Percentiles rank a stretch among this genome's conserved stretches.
Evolutionary conservation across 30 jellyfish, hydroid and myxozoan genomes (phyloP).

Genomic region (Aurelia coerulea): DNA sequence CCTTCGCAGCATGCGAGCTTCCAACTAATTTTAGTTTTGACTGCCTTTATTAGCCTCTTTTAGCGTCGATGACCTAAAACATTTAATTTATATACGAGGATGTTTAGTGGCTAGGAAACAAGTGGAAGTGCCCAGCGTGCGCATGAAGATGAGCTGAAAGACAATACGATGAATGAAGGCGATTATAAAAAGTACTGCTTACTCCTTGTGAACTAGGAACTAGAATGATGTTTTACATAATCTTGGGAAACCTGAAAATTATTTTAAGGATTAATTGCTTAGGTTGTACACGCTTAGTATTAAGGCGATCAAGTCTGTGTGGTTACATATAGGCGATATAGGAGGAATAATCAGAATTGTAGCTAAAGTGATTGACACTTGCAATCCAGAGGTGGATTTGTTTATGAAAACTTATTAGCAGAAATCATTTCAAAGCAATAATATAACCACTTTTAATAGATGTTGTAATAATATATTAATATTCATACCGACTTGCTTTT

Average conservation of each 20-base stretch:
- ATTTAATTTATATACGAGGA: neutral
- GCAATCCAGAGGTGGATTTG: conserved; percentile 59
- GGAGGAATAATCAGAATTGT: conserved; percentile 62
- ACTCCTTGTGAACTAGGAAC: conserved; percentile 13
- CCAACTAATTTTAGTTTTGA: too few species aligned
- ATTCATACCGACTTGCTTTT: conserved; percentile 51
- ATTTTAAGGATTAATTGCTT: conserved; percentile 57
- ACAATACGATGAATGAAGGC: conserved; percentile 50
- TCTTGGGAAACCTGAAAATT: conserved; percentile 71
- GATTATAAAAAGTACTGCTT: conserved; percentile 38
- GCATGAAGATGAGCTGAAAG: conserved; percentile 15
- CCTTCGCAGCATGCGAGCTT: too few species aligned
- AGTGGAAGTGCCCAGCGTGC: conserved; percentile 41
- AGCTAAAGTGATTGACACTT: conserved; percentile 46
- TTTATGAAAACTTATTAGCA: conserved; percentile 56
- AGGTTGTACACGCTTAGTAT: conserved; percentile 55
- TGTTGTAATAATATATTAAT: conserved; percentile 53
- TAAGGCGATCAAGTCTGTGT: conserved; percentile 70
- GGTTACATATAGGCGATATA: conserved; percentile 54
- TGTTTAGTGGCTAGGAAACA: conserved; percentile 34
- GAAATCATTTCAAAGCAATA: conserved; percentile 55
- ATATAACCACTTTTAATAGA: conserved; percentile 66
- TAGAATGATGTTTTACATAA: conserved; percentile 32
- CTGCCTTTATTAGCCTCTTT: too few species aligned
- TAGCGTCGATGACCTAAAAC: too few species aligned